Evolutionary conservation across 1,140 invertebrate genomes (phyloP), one percentile per base, ranked within the genome.

Genomic region (Drosophila simulans): DNA sequence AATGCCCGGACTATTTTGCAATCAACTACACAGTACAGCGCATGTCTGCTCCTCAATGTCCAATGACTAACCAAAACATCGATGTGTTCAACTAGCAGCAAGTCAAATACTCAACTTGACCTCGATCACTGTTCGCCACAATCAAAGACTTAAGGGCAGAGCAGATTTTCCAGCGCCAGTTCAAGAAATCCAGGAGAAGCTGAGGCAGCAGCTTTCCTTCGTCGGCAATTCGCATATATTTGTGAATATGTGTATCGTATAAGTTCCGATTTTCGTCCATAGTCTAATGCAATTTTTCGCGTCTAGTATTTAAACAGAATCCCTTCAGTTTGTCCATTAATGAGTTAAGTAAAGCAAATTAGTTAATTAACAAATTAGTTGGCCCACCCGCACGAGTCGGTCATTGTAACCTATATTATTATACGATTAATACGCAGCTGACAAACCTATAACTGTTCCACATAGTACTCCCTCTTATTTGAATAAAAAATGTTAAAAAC

Each of bases 341-440:
- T 68, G 72, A 54, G 59, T 73, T 84, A 84, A 84, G 80, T 84
- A 85, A 84, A 84, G 46, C 77, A 84, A 68, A 86, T 86, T 85
- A 85, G 81, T 86, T 86, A 86, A 85, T 85, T 86, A 71, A 71
- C 31, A 64, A 85, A 77, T 82, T 71, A 71, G 68, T 70, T 71
- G 68, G 25, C 53, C 25, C 34, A 43, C 39, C 31, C 13, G 5
- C 5, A 43, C 40, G 8, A 31, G 54, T 31, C 25, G 25, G 54
- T 13, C 40, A 43, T 56, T 69, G 54, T 45, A 68, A 65, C 62
- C 56, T 25, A 42, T 22, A 31, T 31, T 46, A 65, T 12, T 12
- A 4, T 15, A 42, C 12, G 40, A 66, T 13, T 17, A 12, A 64
- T 45, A 65, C 25, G 62, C 62, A 17, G 35, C 46, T n/a, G 31